Conservation (phyloP, 1,140 invertebrate genomes). For the Dreissena rostriformis region DNA sequence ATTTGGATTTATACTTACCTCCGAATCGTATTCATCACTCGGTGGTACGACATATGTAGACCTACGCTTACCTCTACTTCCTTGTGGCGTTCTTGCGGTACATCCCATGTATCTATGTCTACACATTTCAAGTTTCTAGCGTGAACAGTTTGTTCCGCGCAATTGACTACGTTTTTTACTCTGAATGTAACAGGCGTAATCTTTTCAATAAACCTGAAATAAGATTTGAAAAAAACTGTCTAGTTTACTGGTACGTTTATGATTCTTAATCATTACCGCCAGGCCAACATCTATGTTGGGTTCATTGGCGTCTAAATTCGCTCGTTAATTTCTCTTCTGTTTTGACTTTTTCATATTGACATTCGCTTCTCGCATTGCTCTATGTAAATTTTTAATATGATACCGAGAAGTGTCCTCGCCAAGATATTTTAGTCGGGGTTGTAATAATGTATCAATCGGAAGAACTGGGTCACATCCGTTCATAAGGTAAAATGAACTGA, state of each 20-base stretch:
- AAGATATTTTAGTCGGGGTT: too few species aligned
- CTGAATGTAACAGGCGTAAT: constrained; percentile 2
- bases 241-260: neutral
- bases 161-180: neutral
- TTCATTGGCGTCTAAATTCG: too few species aligned
- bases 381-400: too few species aligned
- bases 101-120: constrained; percentile 33
- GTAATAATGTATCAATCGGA: too few species aligned
- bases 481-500: too few species aligned
- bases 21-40: neutral
- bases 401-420: too few species aligned
- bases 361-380: too few species aligned
- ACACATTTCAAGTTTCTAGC: constrained; percentile 8
- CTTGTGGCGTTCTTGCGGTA: neutral
- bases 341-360: too few species aligned
- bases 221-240: constrained; percentile 6
- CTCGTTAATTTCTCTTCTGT: too few species aligned
- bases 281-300: neutral
- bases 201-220: constrained; percentile 25
- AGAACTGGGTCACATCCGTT: too few species aligned
- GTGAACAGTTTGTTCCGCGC: neutral
- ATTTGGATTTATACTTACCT: neutral
- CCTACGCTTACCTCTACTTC: neutral
- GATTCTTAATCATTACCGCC: constrained; percentile 11
- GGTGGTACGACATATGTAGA: constrained; percentile 17